Conservation (phyloP, 2,888 invertebrate genomes). For the Dasysyrphus tricinctus region DNA sequence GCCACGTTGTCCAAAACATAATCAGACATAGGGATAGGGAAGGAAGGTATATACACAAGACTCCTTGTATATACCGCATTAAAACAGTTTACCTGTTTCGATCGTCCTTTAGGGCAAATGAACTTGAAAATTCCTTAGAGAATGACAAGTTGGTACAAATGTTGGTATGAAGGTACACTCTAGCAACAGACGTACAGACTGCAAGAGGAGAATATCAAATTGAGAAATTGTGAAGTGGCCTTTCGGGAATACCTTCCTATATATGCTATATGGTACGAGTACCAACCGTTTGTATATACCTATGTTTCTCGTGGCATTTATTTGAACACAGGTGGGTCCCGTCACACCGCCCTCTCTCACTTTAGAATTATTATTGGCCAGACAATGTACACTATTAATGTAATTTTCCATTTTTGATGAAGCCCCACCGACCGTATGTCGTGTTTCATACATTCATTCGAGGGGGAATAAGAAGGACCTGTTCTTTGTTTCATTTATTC, state of each 20-base stretch:
- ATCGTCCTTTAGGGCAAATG: conserved; percentile 57
- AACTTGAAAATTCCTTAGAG: conserved; percentile 60
- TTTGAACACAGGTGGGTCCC: conserved; percentile 17
- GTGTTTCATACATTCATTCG: background rate
- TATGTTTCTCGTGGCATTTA: conserved; percentile 16
- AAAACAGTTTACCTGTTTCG: conserved; percentile 44
- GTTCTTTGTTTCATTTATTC: conserved; percentile 29
- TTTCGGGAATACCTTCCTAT: conserved; percentile 29
- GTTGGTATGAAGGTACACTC: background rate
- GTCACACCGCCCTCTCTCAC: background rate
- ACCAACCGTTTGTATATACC: conserved; percentile 8
- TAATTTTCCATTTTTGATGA: conserved; percentile 32
- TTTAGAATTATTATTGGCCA: conserved; percentile 13
- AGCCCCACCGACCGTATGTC: background rate
- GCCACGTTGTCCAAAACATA: conserved; percentile 39
- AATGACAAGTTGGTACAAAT: conserved; percentile 6
- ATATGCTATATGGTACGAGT: background rate
- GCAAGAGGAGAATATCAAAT: conserved; percentile 9
- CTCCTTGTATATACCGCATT: background rate
- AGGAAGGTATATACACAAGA: background rate
- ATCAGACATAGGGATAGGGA: background rate
- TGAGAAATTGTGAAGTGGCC: conserved; percentile 4
- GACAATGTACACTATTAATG: conserved; percentile 38
- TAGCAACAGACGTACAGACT: background rate
- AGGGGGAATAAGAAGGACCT: conserved; percentile 24